Percentiles rank a stretch among this genome's conserved stretches.
phyloP scores from a whole-genome alignment of 92 coral and sea anemone genomes.

The Phenganax marumi region DNA sequence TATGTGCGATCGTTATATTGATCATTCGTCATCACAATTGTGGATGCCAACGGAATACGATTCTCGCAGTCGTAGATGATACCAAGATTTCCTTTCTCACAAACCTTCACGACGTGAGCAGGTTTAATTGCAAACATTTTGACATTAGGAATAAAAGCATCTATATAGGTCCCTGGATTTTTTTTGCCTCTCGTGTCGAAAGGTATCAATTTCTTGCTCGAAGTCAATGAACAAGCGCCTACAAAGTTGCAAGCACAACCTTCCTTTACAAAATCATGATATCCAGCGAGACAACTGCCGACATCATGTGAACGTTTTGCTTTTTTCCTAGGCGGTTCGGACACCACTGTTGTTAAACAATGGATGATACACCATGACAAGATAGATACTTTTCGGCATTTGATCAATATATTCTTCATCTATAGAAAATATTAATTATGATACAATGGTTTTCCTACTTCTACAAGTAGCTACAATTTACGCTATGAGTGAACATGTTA shows the following conservation, averaged over 20 bases:
- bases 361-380: no score
- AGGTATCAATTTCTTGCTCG: not conserved
- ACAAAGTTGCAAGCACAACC: conserved; percentile 36
- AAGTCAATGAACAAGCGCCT: conserved; percentile 8
- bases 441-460: no score
- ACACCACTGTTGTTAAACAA: no score
- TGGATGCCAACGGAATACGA: conserved; percentile 53
- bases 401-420: no score
- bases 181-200: not conserved
- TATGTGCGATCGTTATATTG: not conserved
- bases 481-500: no score
- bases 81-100: conserved; percentile 38
- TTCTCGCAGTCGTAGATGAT: conserved; percentile 34
- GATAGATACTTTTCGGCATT: no score
- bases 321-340: no score
- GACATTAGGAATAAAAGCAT: conserved; percentile 6
- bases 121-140: not conserved
- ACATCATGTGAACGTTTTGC: no score
- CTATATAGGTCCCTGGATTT: not conserved
- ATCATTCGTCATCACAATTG: conserved; percentile 44
- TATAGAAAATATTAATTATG: no score
- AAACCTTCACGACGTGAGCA: conserved; percentile 15
- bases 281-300: no score
- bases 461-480: no score
- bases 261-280: no score